Base-by-base conservation (phyloP, 1,140 invertebrate genomes). In the Plectus sambesii region DNA sequence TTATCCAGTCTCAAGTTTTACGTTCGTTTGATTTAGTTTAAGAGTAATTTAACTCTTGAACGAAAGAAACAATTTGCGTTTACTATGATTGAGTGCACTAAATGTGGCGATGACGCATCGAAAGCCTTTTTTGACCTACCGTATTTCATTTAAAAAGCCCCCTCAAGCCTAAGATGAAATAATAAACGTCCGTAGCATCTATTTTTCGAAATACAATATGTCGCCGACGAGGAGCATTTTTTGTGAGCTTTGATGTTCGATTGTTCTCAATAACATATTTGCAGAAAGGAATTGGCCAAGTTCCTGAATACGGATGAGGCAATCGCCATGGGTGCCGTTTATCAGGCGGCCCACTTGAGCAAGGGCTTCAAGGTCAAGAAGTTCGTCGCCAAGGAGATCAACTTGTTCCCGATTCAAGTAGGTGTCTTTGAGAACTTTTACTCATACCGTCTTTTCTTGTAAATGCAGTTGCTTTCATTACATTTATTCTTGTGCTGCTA, bases 251-350 rank as follows among this genome's bases (percentile, higher is more conserved):
- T 9, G 26, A 48, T 47, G 8, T 5, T 46, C 17, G 15, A 8
- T 46, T 12, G 42, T 19, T 17, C 50, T 9, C 12, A 12, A 12
- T 9, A 19, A 6, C 51, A 19, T 49, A 5, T 24, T 63, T 66
- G 29, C 43, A 71, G 70, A 57, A 60, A 68, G 47, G 89, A 96
- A 48, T 76, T 97, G 9, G 82, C 85, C 1, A 88, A 93, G 67
- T 93, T 86, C 70, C 80, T 99, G 2, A 99, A 99, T 72, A 88
- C 90, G 3, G 94, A 98, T 73, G 94, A 99, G 75, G 88, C 93
- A 5, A 86, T 88, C 33, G 83, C 87, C 3, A 75, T 98, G 70
- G 94, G 94, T 0, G 92, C 90, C 46, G 90, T 93, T 0, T 99
- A 99, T 70, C 90, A 93, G 75, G 93, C 87, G 25, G 90, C 90